Conservation (phyloP, 1,140 invertebrate genomes). For the Bombus consobrinus region DNA sequence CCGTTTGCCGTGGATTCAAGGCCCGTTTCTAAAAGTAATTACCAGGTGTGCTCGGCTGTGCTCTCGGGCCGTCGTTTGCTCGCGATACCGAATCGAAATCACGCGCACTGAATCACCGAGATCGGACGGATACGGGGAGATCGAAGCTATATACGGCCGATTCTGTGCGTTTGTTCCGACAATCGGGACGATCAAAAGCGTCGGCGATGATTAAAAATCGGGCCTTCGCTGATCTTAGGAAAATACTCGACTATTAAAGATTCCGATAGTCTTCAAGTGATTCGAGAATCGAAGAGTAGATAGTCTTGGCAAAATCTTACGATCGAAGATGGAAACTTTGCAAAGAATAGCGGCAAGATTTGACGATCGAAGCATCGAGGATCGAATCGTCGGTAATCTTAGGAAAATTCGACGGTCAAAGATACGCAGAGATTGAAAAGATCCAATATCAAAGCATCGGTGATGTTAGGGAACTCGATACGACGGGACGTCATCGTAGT, state of each 20-base stretch:
- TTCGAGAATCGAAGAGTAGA: background rate
- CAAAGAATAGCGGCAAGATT: background rate
- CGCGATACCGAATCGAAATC: slow-evolving; percentile 39
- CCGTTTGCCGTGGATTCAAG: slow-evolving; percentile 53
- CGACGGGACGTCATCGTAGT: too few species aligned
- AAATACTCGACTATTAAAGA: slow-evolving; percentile 32
- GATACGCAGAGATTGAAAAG: too few species aligned
- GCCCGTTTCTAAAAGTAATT: slow-evolving; percentile 63
- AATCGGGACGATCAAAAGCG: slow-evolving; percentile 44
- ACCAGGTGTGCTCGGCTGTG: slow-evolving; percentile 16
- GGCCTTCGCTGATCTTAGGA: slow-evolving; percentile 27
- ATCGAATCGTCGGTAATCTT: too few species aligned
- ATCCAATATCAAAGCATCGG: too few species aligned
- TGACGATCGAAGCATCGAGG: too few species aligned
- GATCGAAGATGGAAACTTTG: background rate
- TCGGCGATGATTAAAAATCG: slow-evolving; percentile 33
- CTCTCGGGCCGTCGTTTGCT: slow-evolving; percentile 1
- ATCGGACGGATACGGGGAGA: background rate
- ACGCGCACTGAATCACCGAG: slow-evolving; percentile 43
- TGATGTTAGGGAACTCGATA: too few species aligned
- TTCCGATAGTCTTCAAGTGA: fast-evolving
- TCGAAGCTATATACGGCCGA: slow-evolving; percentile 40
- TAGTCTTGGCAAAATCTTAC: background rate
- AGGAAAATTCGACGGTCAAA: too few species aligned
- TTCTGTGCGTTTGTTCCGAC: slow-evolving; percentile 15